A percentile compares a stretch with the other conserved stretches of the same genome.
These are phyloP conservation scores for Eurytoma californica DNA, from an alignment of 2,888 invertebrate species.

Conservation along the genomic window DNA sequence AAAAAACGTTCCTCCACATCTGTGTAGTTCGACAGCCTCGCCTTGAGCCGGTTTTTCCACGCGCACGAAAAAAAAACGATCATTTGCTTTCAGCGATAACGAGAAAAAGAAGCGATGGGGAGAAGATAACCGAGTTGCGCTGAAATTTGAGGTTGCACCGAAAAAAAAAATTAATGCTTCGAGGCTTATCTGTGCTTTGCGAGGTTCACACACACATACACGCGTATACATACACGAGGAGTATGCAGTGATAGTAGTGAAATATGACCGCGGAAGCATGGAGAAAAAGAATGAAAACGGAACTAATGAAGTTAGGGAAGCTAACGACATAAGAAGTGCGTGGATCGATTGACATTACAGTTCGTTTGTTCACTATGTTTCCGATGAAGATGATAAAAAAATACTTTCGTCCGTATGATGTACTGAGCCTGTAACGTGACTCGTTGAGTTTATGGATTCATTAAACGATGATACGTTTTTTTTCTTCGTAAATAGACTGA, in stretches of 20 bases:
- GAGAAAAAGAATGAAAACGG: slow-evolving; percentile 2
- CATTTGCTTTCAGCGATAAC: slow-evolving; percentile 20
- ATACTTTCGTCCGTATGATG: slow-evolving; percentile 1
- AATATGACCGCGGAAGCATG: neutral
- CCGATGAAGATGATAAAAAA: neutral
- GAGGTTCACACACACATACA: neutral
- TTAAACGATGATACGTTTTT: slow-evolving; percentile 38
- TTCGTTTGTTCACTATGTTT: neutral
- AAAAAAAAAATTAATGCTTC: slow-evolving; percentile 26
- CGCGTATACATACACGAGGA: neutral
- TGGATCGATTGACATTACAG: slow-evolving; percentile 6
- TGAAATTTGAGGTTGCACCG: slow-evolving; percentile 8
- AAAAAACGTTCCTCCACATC: slow-evolving; percentile 42
- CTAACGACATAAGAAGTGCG: slow-evolving; percentile 2
- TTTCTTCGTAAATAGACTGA: slow-evolving; percentile 11
- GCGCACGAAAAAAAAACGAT: neutral
- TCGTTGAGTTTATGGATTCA: slow-evolving; percentile 29
- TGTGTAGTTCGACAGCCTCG: slow-evolving; percentile 35
- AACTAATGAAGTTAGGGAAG: slow-evolving; percentile 7
- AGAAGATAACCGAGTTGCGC: neutral
- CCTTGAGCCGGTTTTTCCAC: slow-evolving; percentile 21
- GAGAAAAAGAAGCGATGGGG: neutral
- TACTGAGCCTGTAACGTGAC: slow-evolving; percentile 34
- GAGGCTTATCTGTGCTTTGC: slow-evolving; percentile 38
- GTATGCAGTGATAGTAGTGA: neutral